These are phyloP conservation scores for Hypomecis punctinalis DNA, from an alignment of 2,888 invertebrate species.

Conservation along the genomic window DNA sequence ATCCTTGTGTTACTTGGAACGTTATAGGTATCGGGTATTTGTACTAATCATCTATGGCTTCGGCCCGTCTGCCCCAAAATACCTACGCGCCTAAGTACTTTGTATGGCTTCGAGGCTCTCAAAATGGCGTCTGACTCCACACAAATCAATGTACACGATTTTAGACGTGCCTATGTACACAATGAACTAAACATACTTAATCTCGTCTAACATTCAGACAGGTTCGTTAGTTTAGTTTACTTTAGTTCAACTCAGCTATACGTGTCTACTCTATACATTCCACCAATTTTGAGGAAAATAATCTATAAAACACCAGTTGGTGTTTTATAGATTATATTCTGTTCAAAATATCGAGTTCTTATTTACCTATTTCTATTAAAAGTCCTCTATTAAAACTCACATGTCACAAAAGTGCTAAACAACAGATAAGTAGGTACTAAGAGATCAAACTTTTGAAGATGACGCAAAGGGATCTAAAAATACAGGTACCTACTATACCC, in stretches of 20 bases:
- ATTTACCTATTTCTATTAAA: no score
- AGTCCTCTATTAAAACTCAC: no score
- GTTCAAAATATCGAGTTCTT: no score
- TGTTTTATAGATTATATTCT: no score
- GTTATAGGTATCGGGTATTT: conserved; percentile 54
- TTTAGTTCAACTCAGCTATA: not conserved
- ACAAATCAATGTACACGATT: conserved; percentile 23
- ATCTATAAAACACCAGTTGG: no score
- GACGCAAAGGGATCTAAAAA: not conserved
- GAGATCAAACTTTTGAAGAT: not conserved
- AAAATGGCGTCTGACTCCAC: conserved; percentile 74
- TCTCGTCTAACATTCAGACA: not conserved
- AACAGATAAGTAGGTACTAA: no score
- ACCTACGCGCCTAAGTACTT: conserved; percentile 57
- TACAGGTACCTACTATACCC: conserved; percentile 1
- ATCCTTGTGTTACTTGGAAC: conserved; percentile 53
- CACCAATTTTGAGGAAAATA: no score
- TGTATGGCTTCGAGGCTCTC: conserved; percentile 73
- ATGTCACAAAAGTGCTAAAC: no score
- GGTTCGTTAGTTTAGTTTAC: not conserved
- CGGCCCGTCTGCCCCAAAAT: conserved; percentile 65
- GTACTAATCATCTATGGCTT: conserved; percentile 65
- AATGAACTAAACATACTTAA: not conserved
- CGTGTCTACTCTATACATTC: not conserved
- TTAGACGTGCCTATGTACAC: not conserved